Evolutionary conservation across 2,797 vertebrate species (phyloP).

Genomic region (Tauraco hartlaubi): DNA sequence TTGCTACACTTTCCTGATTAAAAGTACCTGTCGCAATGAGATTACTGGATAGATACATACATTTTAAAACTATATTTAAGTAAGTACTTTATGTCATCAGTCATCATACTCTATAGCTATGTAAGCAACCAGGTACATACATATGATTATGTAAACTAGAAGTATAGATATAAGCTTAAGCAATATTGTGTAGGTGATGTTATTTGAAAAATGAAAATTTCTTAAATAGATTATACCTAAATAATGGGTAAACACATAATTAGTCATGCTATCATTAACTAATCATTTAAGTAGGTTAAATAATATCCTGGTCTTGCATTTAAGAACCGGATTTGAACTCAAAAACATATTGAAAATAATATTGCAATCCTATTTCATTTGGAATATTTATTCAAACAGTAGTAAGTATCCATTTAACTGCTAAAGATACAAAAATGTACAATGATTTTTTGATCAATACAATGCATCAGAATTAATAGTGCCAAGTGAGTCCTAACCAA

Average conservation of each 20-base stretch:
- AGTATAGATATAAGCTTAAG: background rate
- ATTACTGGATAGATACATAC: background rate
- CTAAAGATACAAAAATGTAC: background rate
- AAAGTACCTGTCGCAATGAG: background rate
- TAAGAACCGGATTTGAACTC: background rate
- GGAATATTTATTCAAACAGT: conserved; percentile 23
- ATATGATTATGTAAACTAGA: background rate
- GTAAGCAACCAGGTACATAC: background rate
- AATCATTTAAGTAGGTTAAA: background rate
- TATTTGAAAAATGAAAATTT: background rate
- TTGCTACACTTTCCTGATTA: background rate
- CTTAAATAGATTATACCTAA: background rate
- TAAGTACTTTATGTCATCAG: background rate
- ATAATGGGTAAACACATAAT: background rate
- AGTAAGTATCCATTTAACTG: background rate
- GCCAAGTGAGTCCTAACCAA: background rate
- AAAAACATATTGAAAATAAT: background rate
- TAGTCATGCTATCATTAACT: background rate
- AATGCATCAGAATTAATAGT: background rate
- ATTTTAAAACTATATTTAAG: background rate
- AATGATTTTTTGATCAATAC: background rate
- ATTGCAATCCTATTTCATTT: background rate
- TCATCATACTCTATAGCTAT: background rate
- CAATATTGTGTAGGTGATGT: background rate
- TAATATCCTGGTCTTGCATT: background rate